phyloP scores from a whole-genome alignment of 2,113 vertebrate genomes.

The Centropus unirufus region DNA sequence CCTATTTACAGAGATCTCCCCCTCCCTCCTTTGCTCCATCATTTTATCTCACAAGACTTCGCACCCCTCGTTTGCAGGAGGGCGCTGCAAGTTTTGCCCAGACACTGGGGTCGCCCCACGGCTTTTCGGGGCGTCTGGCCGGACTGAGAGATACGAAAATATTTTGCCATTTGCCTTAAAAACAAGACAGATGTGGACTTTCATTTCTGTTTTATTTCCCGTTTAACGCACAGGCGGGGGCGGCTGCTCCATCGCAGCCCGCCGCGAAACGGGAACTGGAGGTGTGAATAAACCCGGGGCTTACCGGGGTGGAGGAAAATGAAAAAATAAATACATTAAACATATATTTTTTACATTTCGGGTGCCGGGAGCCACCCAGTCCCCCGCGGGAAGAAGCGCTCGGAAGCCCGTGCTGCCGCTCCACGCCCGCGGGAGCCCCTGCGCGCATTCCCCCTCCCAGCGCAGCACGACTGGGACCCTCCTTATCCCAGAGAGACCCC shows the following conservation, averaged over 20 bases:
- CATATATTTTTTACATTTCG: not conserved
- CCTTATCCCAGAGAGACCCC: rapidly evolving
- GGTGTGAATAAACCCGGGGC: not conserved
- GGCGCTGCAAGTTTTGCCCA: not conserved
- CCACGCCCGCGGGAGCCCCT: constrained; percentile 74
- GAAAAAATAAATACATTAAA: not conserved
- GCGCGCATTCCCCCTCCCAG: constrained; percentile 50
- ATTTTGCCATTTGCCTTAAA: not conserved
- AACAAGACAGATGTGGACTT: rapidly evolving
- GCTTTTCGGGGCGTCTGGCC: not conserved
- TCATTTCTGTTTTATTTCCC: not conserved
- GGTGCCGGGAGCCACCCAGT: not conserved
- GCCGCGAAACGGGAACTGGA: not conserved
- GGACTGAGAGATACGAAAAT: not conserved
- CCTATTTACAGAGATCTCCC: not conserved
- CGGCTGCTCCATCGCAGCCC: not conserved
- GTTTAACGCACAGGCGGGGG: not conserved
- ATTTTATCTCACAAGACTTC: not conserved
- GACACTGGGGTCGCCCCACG: not conserved
- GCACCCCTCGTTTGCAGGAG: not conserved
- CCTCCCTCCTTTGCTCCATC: not conserved
- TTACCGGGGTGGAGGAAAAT: rapidly evolving
- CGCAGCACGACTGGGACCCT: not conserved
- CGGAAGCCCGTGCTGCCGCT: constrained; percentile 73
- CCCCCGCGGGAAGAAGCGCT: not conserved